These are phyloP conservation scores for Isichthys henryi DNA, from an alignment of 2,113 vertebrate genomes.

Conservation along the genomic window DNA sequence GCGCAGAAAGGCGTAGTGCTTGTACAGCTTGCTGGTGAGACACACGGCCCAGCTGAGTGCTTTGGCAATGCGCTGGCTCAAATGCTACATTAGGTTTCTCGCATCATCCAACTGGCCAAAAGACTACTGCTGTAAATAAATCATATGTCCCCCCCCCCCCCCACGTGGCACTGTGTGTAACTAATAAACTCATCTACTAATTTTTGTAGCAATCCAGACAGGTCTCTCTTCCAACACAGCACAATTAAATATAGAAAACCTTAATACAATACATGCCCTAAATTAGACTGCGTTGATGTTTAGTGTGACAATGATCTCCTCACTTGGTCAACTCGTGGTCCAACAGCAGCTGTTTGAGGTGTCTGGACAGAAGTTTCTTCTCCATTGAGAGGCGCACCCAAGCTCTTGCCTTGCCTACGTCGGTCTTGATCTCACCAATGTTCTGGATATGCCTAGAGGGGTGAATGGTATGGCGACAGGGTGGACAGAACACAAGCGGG, in stretches of 20 bases:
- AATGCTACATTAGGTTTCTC: neutral
- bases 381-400: slow-evolving; percentile 98
- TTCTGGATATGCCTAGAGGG: slow-evolving; percentile 89
- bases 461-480: neutral
- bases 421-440: slow-evolving; percentile 95
- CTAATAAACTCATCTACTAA: neutral
- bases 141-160: neutral
- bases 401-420: slow-evolving; percentile 92
- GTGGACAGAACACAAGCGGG: neutral
- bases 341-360: slow-evolving; percentile 90
- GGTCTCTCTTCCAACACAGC: neutral
- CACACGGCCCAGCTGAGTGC: neutral
- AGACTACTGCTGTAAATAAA: neutral
- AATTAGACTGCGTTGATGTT: neutral
- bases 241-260: neutral
- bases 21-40: slow-evolving; percentile 82
- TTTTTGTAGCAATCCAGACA: neutral
- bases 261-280: neutral
- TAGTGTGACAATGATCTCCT: slow-evolving; percentile 35
- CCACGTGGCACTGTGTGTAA: neutral
- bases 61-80: neutral
- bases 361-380: slow-evolving; percentile 93
- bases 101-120: neutral
- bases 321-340: slow-evolving; percentile 95
- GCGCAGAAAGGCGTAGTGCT: slow-evolving; percentile 93